Conservation (phyloP, 2,888 invertebrate species). For the Julus scandinavius region DNA sequence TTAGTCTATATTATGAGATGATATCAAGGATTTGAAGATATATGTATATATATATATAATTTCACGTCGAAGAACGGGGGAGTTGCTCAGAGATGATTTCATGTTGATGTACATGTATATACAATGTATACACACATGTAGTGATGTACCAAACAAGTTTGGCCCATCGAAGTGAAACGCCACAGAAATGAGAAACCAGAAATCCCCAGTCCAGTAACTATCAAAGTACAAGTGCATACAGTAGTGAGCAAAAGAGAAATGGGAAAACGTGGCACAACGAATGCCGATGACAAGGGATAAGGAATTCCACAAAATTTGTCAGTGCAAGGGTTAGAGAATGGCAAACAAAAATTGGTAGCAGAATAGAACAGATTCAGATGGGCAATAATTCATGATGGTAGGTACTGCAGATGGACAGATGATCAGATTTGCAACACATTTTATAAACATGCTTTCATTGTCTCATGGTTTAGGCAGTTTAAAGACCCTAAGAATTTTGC, state of each 20-base stretch:
- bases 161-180: neutral
- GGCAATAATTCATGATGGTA: neutral
- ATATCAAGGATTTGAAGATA: slow-evolving; percentile 25
- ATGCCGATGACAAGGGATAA: neutral
- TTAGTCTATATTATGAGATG: neutral
- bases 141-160: neutral
- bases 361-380: neutral
- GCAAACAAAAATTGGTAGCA: neutral
- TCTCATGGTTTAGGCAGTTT: too few relatives aligned
- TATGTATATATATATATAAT: neutral
- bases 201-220: neutral
- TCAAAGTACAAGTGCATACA: neutral
- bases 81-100: neutral
- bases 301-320: neutral
- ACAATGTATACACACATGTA: neutral
- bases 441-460: neutral
- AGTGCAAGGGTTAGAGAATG: neutral
- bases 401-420: neutral
- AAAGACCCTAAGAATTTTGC: neutral
- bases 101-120: neutral
- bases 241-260: slow-evolving; percentile 35
- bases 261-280: neutral
- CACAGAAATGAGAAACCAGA: neutral
- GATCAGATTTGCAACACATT: neutral
- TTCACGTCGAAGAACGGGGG: neutral